Evolutionary conservation across 2,113 vertebrate species (phyloP), one percentile per base, ranked within the genome.

Genomic region (Tichodroma muraria): DNA sequence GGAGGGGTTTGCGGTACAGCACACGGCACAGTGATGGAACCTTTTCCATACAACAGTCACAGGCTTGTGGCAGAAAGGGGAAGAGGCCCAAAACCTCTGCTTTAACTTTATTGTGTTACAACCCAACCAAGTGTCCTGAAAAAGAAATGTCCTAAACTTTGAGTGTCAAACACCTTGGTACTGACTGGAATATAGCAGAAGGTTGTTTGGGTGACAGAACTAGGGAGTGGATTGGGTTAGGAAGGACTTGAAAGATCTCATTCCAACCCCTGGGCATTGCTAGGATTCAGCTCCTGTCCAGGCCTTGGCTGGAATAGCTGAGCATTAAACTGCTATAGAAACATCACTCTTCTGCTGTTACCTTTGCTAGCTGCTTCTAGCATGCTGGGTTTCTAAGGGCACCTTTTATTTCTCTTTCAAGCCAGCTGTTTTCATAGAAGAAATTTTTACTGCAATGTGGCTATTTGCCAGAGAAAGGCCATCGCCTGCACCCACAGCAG

Each of bases 401-500:
- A 78, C 16, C 27, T 93, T 70, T 6, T 12, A 45, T 64, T 81
- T 69, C 53, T 68, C 49, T 57, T 71, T 23, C 15, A 78, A 84
- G 77, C 2, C 77, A 56, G 65, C 57, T 79, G 45, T 71, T 91
- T 60, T 11, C 70, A 50, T 8, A 60, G 45, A 38, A 72, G 38
- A 56, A 54, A 31, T 49, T 30, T 84, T 71, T 81, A 72, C 40
- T 79, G 86, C 80, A 86, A 31, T 3, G 5, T 49, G 44, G 49
- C 61, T 42, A 2, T 38, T 76, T 6, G 13, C 77, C 72, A 89
- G 60, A 64, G 69, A 59, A 78, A 44, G 13, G 44, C n/a, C 35
- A 56, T 8, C 0, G 0, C 57, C 33, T 66, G 30, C 17, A 50
- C 13, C 24, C 8, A 3, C 2, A 3, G 63, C 38, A 31, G 30